These are phyloP conservation scores for Ptilodon capucinus DNA, from an alignment of 2,888 invertebrate species.

Conservation along the genomic window DNA sequence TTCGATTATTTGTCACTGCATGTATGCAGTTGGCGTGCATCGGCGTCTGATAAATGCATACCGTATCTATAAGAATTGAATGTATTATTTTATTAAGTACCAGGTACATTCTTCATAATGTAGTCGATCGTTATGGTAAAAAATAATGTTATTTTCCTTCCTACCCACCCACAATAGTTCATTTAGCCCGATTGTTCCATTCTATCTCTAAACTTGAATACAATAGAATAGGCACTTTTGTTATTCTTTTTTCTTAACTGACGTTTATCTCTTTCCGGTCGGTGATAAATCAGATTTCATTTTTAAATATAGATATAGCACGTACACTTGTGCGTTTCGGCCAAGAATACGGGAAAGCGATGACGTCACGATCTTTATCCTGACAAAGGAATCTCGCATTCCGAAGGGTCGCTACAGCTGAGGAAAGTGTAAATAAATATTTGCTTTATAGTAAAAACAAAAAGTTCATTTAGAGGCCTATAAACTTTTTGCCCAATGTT, in stretches of 20 bases:
- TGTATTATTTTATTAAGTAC: background rate
- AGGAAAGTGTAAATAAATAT: slow-evolving; percentile 5
- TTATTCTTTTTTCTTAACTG: slow-evolving; percentile 3
- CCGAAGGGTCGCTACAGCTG: slow-evolving; percentile 6
- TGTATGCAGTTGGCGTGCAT: slow-evolving; percentile 8
- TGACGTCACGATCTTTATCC: slow-evolving; percentile 12
- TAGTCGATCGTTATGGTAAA: no score
- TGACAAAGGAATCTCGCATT: slow-evolving; percentile 11
- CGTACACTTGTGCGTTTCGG: slow-evolving; percentile 1
- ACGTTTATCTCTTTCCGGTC: background rate
- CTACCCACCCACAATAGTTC: slow-evolving; percentile 18
- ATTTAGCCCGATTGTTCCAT: slow-evolving; percentile 8
- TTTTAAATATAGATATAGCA: background rate
- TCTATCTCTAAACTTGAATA: background rate
- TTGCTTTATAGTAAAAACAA: slow-evolving; percentile 4
- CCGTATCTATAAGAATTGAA: background rate
- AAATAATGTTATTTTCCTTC: slow-evolving; percentile 11
- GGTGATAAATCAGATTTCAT: slow-evolving; percentile 2
- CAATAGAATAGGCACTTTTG: background rate
- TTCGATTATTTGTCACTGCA: slow-evolving; percentile 13
- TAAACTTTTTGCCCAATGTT: background rate
- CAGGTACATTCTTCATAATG: no score
- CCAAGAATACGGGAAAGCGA: slow-evolving; percentile 1
- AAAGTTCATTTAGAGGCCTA: background rate
- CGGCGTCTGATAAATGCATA: background rate